Evolutionary conservation across 2,888 invertebrate species (phyloP).

Genomic region (Hemicrepidius hirtus): DNA sequence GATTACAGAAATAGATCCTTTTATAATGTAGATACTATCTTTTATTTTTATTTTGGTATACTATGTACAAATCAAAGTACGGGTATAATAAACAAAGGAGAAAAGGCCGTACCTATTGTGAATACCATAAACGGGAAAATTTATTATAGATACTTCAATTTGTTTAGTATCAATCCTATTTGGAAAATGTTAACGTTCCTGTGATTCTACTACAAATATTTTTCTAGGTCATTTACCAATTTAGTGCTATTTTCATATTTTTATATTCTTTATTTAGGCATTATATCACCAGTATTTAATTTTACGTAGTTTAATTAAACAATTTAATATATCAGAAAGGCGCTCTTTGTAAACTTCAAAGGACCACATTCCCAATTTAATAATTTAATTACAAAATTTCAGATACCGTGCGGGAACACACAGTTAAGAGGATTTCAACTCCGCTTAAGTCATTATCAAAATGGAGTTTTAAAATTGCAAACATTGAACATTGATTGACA

Average conservation of each 20-base stretch:
- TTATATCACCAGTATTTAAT: conserved; percentile 30
- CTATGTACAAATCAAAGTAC: no score
- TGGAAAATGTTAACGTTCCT: no score
- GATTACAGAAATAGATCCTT: no score
- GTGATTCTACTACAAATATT: not conserved
- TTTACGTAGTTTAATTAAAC: conserved; percentile 43
- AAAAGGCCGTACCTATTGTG: no score
- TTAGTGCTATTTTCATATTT: not conserved
- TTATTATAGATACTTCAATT: no score
- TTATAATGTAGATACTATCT: no score
- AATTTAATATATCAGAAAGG: conserved; percentile 40
- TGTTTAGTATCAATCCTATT: no score
- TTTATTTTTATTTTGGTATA: no score
- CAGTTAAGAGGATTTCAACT: conserved; percentile 50
- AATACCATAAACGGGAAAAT: no score
- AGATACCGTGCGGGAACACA: conserved; percentile 37
- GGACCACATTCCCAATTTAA: conserved; percentile 56
- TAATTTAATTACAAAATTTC: conserved; percentile 61
- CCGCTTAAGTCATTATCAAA: conserved; percentile 62
- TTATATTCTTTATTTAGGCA: not conserved
- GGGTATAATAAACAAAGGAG: no score
- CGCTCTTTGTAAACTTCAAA: conserved; percentile 57
- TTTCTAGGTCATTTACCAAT: no score
- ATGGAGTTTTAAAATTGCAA: conserved; percentile 65
- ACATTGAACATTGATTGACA: conserved; percentile 67